Conservation (phyloP, 2,797 vertebrate genomes). For the Pelochelys cantorii region DNA sequence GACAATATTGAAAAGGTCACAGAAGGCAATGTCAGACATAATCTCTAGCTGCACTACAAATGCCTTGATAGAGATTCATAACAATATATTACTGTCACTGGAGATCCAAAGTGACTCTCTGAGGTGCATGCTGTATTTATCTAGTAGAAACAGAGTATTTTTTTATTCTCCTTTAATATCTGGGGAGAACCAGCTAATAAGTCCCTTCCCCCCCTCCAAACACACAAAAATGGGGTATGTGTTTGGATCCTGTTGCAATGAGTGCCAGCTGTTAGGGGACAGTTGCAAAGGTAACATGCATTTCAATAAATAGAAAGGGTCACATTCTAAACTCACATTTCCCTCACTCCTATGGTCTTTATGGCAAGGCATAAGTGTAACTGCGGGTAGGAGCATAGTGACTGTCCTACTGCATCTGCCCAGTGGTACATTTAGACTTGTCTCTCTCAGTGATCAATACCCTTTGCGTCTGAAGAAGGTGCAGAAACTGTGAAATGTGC, state of each 20-base stretch:
- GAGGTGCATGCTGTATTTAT: slow-evolving; percentile 17
- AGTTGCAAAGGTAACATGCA: slow-evolving; percentile 21
- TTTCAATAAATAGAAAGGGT: not conserved
- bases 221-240: slow-evolving; percentile 14
- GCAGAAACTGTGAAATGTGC: not conserved
- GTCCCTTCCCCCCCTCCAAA: not conserved
- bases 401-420: not conserved
- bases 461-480: not conserved
- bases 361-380: not conserved
- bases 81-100: slow-evolving; percentile 59
- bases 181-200: not conserved
- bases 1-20: slow-evolving; percentile 81
- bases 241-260: slow-evolving; percentile 19
- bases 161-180: not conserved
- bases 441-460: not conserved
- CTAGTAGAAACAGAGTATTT: slow-evolving; percentile 10
- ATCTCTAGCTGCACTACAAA: slow-evolving; percentile 73
- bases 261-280: not conserved
- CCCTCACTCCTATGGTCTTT: not conserved
- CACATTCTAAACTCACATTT: not conserved
- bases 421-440: no score
- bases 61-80: slow-evolving; percentile 62
- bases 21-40: slow-evolving; percentile 77
- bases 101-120: slow-evolving; percentile 49
- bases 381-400: no score